Evolutionary conservation across 2,797 vertebrate species (phyloP).

Genomic region (Sphenodon punctatus): DNA sequence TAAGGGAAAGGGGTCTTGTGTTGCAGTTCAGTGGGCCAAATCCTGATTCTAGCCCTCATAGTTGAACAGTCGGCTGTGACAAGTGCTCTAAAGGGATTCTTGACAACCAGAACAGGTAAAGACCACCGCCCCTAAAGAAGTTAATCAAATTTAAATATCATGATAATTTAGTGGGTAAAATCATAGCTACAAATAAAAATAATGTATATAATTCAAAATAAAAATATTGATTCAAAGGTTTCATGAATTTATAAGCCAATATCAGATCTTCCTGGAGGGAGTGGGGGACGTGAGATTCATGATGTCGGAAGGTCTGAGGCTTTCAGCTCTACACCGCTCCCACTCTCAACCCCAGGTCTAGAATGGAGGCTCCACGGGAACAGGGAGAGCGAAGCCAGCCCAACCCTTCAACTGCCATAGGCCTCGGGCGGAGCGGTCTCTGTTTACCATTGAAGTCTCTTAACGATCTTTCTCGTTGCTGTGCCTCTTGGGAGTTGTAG

Average conservation of each 20-base stretch:
- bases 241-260: no score
- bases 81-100: neutral
- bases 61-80: neutral
- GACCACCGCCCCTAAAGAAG: neutral
- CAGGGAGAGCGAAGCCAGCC: neutral
- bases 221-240: no score
- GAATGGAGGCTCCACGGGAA: neutral
- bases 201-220: no score
- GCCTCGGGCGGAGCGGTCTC: neutral
- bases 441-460: rapidly evolving
- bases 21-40: no score
- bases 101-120: neutral
- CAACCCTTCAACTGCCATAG: neutral
- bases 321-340: neutral
- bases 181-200: neutral
- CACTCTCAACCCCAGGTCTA: neutral
- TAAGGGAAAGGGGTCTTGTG: no score
- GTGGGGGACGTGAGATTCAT: no score
- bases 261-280: no score
- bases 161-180: neutral
- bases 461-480: neutral
- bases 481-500: constrained; percentile 52
- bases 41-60: no score
- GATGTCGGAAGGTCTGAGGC: no score
- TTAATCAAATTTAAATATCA: neutral